phyloP scores from a whole-genome alignment of 2,888 invertebrate species.

The Lydus trimaculatus region DNA sequence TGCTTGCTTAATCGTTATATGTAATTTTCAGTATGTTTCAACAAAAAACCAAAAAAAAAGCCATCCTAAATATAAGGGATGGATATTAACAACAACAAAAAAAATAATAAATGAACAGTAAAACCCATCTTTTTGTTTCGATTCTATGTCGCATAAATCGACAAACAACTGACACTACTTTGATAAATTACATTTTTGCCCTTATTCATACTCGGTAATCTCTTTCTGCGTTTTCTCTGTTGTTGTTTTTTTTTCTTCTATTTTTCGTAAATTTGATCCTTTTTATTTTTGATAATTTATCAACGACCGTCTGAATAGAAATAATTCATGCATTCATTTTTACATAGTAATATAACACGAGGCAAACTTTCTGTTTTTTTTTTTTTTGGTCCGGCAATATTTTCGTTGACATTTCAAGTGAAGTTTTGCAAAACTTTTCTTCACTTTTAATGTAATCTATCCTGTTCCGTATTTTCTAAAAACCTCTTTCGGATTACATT shows the following conservation, averaged over 20 bases:
- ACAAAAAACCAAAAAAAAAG: too few relatives aligned
- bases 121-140: slow-evolving; percentile 32
- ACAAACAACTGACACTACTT: slow-evolving; percentile 28
- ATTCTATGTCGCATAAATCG: slow-evolving; percentile 22
- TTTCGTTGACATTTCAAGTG: not conserved
- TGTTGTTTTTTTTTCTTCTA: too few relatives aligned
- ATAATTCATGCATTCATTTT: not conserved
- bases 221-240: not conserved
- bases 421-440: not conserved
- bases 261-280: not conserved
- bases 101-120: slow-evolving; percentile 8
- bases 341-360: not conserved
- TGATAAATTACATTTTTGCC: slow-evolving; percentile 27
- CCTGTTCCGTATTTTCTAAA: not conserved
- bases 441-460: not conserved
- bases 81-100: not conserved
- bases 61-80: not conserved
- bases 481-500: not conserved
- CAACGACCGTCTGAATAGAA: not conserved
- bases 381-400: too few relatives aligned
- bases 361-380: not conserved
- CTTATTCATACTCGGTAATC: slow-evolving; percentile 10
- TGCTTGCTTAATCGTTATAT: slow-evolving; percentile 14
- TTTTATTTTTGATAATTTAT: slow-evolving; percentile 2
- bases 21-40: slow-evolving; percentile 2